Base-by-base conservation (phyloP, 2,797 vertebrate genomes). In the Diceros bicornis region DNA sequence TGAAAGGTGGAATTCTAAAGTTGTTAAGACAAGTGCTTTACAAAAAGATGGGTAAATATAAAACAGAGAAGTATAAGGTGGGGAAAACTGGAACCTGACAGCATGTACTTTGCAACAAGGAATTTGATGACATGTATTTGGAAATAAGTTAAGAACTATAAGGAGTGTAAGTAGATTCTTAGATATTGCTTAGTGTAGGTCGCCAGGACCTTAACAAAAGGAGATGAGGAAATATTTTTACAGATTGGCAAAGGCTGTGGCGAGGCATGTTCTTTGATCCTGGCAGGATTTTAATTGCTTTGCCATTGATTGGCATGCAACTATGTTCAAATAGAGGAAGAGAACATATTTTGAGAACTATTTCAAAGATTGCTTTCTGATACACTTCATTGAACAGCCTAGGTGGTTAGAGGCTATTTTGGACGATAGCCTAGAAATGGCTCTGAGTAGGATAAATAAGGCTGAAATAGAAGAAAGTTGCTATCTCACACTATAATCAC, bases 211-310 rank as follows among this genome's bases (percentile, higher is more conserved):
- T 97, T 97, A 94, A 97, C 97, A 96, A 97, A 98, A 98, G 96
- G 81, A 94, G 82, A 95, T 61, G 92, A 97, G 97, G 95, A 98
- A 98, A 97, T 98, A 97, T 97, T 98, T 98, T 98, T 98, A 95
- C 98, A 97, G 84, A 37, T 90, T 97, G 91, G 94, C 95, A 97
- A 95, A 97, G 92, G 50, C 96, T 92, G 12, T 94, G 97, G 97
- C 85, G 93, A 98, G 94, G 92, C 97, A 97, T 6, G 16, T 85
- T 98, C 94, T 98, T 99, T 98, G 97, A 98, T 98, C 96, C 96
- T 99, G 98, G 98, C 98, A 98, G 97, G 97, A 97, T 98, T 99
- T 98, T 98, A 98, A 99, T 98, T 98, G 98, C 97, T 99, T 98
- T 98, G 96, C 98, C 94, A 92, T 97, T 98, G 98, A 98, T 96